phyloP scores from a whole-genome alignment of 1,140 invertebrate genomes.

The Ostrea denselamellosa region DNA sequence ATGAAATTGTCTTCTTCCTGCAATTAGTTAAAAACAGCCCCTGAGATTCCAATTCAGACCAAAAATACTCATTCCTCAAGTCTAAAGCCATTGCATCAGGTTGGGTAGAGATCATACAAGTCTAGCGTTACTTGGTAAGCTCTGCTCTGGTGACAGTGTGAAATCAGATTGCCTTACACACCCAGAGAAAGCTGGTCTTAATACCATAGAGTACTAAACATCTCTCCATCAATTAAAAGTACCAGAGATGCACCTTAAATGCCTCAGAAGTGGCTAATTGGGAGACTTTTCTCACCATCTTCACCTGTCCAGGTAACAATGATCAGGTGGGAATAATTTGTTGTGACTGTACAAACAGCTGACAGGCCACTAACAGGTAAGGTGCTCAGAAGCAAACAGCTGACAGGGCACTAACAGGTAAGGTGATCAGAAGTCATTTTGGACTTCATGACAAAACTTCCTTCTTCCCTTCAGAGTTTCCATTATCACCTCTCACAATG shows the following conservation, averaged over 20 bases:
- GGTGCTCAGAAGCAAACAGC: conserved; percentile 32
- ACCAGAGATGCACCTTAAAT: background rate
- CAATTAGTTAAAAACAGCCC: conserved; percentile 42
- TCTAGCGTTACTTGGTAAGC: background rate
- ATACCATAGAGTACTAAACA: background rate
- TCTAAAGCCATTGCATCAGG: background rate
- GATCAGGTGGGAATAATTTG: conserved; percentile 35
- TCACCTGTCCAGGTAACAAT: conserved; percentile 25
- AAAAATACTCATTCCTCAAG: conserved; percentile 22
- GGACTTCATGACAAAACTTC: background rate
- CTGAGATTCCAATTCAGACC: background rate
- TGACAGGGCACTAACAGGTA: conserved; percentile 14
- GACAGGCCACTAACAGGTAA: conserved; percentile 6
- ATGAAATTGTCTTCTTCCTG: conserved; percentile 67
- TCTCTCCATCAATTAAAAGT: conserved; percentile 20
- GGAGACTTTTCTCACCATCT: conserved; percentile 39
- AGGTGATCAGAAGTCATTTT: conserved; percentile 15
- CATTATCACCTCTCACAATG: conserved; percentile 26
- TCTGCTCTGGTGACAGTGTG: background rate
- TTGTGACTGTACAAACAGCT: conserved; percentile 18
- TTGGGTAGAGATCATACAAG: background rate
- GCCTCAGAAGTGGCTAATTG: background rate
- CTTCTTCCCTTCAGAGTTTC: background rate
- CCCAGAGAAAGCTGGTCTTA: background rate
- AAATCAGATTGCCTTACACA: background rate